Evolutionary conservation across 1,140 invertebrate species (phyloP).

Genomic region (Phymastichus coffea): DNA sequence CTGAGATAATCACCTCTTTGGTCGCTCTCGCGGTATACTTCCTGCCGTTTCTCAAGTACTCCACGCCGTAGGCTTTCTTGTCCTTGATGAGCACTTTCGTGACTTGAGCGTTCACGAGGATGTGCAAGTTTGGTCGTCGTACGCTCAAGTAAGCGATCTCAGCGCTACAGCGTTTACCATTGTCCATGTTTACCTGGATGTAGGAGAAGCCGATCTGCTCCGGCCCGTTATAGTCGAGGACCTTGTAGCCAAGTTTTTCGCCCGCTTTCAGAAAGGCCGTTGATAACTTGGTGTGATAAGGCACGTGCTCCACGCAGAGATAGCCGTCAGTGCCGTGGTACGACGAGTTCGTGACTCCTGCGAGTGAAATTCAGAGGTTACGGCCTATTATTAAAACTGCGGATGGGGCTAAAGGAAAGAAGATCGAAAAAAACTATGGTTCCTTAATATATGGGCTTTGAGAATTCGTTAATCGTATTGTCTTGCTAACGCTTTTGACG

Average conservation of each 20-base stretch:
- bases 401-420: too few species aligned
- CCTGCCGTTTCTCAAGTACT: slow-evolving; percentile 59
- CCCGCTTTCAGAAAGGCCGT: slow-evolving; percentile 62
- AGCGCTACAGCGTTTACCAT: slow-evolving; percentile 65
- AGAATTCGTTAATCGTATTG: too few species aligned
- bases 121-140: slow-evolving; percentile 67
- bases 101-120: slow-evolving; percentile 64
- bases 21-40: slow-evolving; percentile 51
- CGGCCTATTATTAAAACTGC: too few species aligned
- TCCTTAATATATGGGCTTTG: too few species aligned
- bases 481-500: too few species aligned
- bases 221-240: slow-evolving; percentile 59
- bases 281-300: slow-evolving; percentile 50
- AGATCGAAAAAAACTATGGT: too few species aligned
- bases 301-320: slow-evolving; percentile 49
- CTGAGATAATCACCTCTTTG: slow-evolving; percentile 70
- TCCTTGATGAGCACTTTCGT: slow-evolving; percentile 64
- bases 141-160: slow-evolving; percentile 63
- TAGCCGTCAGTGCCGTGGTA: slow-evolving; percentile 56
- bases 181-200: slow-evolving; percentile 67
- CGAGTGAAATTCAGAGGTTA: too few species aligned
- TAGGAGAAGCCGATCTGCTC: slow-evolving; percentile 60
- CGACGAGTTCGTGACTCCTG: slow-evolving; percentile 46
- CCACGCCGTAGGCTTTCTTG: slow-evolving; percentile 60
- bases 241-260: slow-evolving; percentile 55